These are phyloP conservation scores for Brachionus asplanchnoidis DNA, from an alignment of 1,140 invertebrate species.

Conservation along the genomic window DNA sequence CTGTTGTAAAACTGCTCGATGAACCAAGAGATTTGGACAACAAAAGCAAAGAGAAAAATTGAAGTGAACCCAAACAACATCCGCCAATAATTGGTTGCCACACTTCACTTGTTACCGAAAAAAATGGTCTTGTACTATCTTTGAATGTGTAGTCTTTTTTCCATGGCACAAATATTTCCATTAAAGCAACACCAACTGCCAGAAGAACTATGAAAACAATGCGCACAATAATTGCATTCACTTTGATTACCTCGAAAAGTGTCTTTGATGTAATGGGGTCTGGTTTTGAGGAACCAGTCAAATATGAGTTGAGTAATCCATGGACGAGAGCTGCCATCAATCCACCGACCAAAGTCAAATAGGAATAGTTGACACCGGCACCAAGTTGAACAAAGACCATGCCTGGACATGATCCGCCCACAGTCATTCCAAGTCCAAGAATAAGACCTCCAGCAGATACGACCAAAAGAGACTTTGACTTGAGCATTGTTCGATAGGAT, in stretches of 20 bases:
- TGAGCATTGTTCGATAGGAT: not conserved
- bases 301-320: not conserved
- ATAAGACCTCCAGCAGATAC: not conserved
- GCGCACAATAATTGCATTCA: not conserved
- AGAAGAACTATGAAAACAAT: not conserved
- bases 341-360: constrained; percentile 10
- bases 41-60: not conserved
- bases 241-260: not conserved
- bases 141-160: not conserved
- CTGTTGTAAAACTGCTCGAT: not conserved
- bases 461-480: not conserved
- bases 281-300: not conserved
- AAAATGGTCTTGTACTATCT: not conserved
- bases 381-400: constrained; percentile 25
- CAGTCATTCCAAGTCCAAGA: constrained; percentile 21
- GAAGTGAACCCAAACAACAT: not conserved
- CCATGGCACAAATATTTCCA: constrained; percentile 27
- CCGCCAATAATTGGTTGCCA: constrained; percentile 20
- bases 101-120: constrained; percentile 5
- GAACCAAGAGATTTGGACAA: not conserved
- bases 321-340: not conserved
- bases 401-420: constrained; percentile 18
- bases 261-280: not conserved
- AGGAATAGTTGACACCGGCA: not conserved
- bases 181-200: not conserved